These are phyloP conservation scores for Drosophila novamexicana DNA, from an alignment of 1,140 invertebrate species.

Conservation along the genomic window DNA sequence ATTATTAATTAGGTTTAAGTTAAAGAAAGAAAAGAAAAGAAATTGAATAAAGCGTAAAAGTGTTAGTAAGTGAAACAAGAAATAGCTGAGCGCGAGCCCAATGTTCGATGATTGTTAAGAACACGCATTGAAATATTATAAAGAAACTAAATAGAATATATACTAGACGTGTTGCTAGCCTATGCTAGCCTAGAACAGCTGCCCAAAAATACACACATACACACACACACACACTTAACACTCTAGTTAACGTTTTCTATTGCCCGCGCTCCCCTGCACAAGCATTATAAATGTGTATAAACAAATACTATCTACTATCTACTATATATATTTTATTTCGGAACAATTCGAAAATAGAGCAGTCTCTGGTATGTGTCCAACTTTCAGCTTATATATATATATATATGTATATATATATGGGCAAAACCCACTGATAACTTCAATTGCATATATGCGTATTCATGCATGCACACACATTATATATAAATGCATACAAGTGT, in stretches of 20 bases:
- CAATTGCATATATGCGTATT: constrained; percentile 25
- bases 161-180: constrained; percentile 66
- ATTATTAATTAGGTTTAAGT: constrained; percentile 81
- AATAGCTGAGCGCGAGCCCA: constrained; percentile 38
- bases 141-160: not conserved
- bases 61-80: constrained; percentile 70
- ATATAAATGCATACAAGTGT: constrained; percentile 4
- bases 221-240: constrained; percentile 24
- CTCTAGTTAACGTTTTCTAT: constrained; percentile 32
- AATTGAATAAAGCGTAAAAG: constrained; percentile 72
- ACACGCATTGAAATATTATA: constrained; percentile 65
- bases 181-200: constrained; percentile 65
- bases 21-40: constrained; percentile 25
- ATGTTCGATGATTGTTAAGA: constrained; percentile 56
- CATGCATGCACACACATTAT: constrained; percentile 4
- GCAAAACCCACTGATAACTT: constrained; percentile 35
- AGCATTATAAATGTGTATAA: constrained; percentile 64
- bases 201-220: constrained; percentile 33
- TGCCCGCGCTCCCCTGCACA: constrained; percentile 25
- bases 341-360: constrained; percentile 21
- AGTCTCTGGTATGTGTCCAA: constrained; percentile 40
- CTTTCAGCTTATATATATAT: constrained; percentile 26
- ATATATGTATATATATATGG: constrained; percentile 10
- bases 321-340: constrained; percentile 13
- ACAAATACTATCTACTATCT: constrained; percentile 7